phyloP scores from a whole-genome alignment of 2,888 invertebrate species.

The Malthinus seriepunctatus region DNA sequence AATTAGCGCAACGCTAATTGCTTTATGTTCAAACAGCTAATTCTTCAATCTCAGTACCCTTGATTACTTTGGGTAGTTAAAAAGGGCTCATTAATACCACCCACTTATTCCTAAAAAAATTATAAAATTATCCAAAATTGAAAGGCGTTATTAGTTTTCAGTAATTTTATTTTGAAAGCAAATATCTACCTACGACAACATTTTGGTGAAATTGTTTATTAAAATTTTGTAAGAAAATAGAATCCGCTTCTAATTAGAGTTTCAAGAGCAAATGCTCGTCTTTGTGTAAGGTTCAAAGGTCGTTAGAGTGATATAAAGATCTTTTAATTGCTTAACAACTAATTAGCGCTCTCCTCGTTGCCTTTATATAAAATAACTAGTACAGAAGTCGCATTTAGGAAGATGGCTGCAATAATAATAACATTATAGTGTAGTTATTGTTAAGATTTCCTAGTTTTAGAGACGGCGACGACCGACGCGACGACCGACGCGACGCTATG shows the following conservation, averaged over 20 bases:
- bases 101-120: too few species aligned
- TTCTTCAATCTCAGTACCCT: too few species aligned
- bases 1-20: too few species aligned
- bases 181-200: too few species aligned
- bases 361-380: constrained; percentile 18
- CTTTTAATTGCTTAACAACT: constrained; percentile 28
- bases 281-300: constrained; percentile 9
- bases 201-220: not conserved
- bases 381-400: constrained; percentile 26
- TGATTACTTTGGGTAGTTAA: too few species aligned
- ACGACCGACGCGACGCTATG: too few species aligned
- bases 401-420: constrained; percentile 21
- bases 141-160: too few species aligned
- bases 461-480: not conserved
- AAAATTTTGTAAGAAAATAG: not conserved
- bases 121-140: too few species aligned
- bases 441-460: constrained; percentile 12
- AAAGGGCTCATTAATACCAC: too few species aligned
- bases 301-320: constrained; percentile 25
- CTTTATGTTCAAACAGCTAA: too few species aligned
- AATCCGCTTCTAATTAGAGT: not conserved
- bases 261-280: constrained; percentile 8
- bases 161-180: too few species aligned
- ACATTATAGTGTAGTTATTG: constrained; percentile 16
- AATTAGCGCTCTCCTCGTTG: constrained; percentile 18